A percentile compares a stretch with the other conserved stretches of the same genome.
Conservation (phyloP, 2,113 vertebrate genomes). For the Solea solea region DNA sequence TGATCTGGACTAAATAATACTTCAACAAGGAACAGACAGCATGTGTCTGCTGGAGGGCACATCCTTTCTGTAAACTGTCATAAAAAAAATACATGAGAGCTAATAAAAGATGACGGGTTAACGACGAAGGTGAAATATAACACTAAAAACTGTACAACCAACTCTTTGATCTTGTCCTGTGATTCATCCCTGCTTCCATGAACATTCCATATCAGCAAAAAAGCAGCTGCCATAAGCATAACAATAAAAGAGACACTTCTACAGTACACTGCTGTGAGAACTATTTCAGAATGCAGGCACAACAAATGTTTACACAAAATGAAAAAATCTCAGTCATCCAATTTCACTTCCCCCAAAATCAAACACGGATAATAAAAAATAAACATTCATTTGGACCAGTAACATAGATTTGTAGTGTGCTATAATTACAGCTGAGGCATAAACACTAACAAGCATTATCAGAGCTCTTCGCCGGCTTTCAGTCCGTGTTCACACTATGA, state of each 20-base stretch:
- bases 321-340: slow-evolving; percentile 15
- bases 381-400: slow-evolving; percentile 58
- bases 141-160: slow-evolving; percentile 25
- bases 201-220: slow-evolving; percentile 4
- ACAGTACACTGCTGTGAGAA: slow-evolving; percentile 6
- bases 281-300: slow-evolving; percentile 23
- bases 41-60: slow-evolving; percentile 11
- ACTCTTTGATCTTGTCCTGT: background rate
- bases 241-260: slow-evolving; percentile 4
- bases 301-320: slow-evolving; percentile 36
- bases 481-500: slow-evolving; percentile 27
- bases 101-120: slow-evolving; percentile 37
- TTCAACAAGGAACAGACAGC: no score
- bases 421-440: slow-evolving; percentile 39
- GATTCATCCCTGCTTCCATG: background rate
- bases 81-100: slow-evolving; percentile 29
- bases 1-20: no score
- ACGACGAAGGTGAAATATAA: slow-evolving; percentile 21
- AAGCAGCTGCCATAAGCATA: slow-evolving; percentile 22
- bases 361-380: slow-evolving; percentile 44
- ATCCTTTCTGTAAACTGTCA: slow-evolving; percentile 14
- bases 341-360: slow-evolving; percentile 13
- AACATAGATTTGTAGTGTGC: slow-evolving; percentile 25
- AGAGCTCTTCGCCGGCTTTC: background rate
- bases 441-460: slow-evolving; percentile 23